Evolutionary conservation across 92 coral and sea anemone species (phyloP).

Genomic region (Palythoa caribaeorum): DNA sequence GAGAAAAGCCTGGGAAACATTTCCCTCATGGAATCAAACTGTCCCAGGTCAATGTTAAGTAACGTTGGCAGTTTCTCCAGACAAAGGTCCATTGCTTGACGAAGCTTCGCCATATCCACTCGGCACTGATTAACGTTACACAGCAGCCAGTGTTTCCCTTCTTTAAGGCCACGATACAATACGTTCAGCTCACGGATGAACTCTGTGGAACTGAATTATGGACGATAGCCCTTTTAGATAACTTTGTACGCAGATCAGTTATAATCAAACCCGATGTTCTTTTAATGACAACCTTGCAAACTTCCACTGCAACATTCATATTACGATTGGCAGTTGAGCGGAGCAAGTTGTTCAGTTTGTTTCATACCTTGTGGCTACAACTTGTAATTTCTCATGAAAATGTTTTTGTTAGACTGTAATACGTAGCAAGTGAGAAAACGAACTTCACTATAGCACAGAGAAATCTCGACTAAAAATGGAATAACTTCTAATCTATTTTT

Average conservation of each 20-base stretch:
- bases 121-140: constrained; percentile 14
- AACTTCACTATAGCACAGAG: no score
- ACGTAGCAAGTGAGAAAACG: no score
- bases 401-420: no score
- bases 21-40: constrained; percentile 60
- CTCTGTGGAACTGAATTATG: constrained; percentile 71
- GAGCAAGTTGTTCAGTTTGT: no score
- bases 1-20: constrained; percentile 91
- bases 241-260: no score
- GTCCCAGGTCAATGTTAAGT: constrained; percentile 74
- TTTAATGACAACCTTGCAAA: no score
- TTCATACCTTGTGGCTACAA: no score
- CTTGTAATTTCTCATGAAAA: no score
- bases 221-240: neutral
- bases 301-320: no score
- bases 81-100: constrained; percentile 88
- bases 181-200: constrained; percentile 76
- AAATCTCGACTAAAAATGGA: neutral
- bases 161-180: constrained; percentile 62
- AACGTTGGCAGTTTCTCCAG: constrained; percentile 93
- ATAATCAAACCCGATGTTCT: no score
- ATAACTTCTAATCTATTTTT: no score
- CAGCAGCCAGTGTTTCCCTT: constrained; percentile 34
- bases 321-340: no score
- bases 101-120: constrained; percentile 77